phyloP scores from a whole-genome alignment of 1,140 invertebrate species.

The Patella vulgata region DNA sequence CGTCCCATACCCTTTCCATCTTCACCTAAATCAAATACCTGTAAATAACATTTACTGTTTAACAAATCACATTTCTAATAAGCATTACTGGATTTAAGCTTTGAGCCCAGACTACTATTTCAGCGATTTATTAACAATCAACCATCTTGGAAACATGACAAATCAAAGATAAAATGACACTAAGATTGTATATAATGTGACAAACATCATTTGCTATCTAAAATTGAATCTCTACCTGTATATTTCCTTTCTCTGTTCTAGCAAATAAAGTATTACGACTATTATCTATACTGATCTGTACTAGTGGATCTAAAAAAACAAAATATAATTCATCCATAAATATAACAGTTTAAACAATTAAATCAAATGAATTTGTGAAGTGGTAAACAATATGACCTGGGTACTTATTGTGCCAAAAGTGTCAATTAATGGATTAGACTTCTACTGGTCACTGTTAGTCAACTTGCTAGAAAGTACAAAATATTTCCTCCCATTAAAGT shows the following conservation, averaged over 20 bases:
- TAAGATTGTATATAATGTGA: constrained; percentile 2
- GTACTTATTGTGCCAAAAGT: no score
- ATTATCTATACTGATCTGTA: constrained; percentile 91
- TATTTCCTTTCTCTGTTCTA: constrained; percentile 75
- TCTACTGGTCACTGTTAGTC: no score
- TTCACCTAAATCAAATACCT: constrained; percentile 89
- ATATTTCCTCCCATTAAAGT: no score
- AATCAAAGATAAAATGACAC: background rate
- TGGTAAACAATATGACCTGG: no score
- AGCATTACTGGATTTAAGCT: constrained; percentile 69
- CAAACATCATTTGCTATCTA: background rate
- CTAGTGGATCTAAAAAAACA: constrained; percentile 77
- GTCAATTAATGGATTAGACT: constrained; percentile 8
- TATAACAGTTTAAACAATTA: background rate
- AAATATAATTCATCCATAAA: background rate
- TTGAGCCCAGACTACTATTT: no score
- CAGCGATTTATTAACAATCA: no score
- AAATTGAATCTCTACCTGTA: constrained; percentile 63
- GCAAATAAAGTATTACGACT: constrained; percentile 90
- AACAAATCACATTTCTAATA: background rate
- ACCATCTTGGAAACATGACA: constrained; percentile 15
- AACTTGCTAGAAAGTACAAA: no score
- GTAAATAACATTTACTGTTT: no score
- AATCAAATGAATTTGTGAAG: constrained; percentile 8
- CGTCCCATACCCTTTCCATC: constrained; percentile 79